Base-by-base conservation (phyloP, 2,888 invertebrate genomes). In the Troides aeacus region DNA sequence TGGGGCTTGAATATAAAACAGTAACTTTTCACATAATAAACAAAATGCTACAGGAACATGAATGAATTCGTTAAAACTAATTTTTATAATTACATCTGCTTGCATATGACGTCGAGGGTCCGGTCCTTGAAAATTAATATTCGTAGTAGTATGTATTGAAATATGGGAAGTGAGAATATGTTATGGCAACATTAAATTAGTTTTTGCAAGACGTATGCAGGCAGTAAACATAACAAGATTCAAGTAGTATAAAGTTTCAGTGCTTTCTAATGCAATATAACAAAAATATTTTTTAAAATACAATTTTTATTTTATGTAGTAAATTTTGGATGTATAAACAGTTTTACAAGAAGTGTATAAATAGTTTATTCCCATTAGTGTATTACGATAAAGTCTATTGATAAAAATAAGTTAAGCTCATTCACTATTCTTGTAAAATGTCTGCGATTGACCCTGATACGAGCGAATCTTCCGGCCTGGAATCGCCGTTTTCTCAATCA, bases 371-470 rank as follows among this genome's bases (percentile, higher is more conserved):
- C 2, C 12, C 10, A 15, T 50, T 10, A 59, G 1, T 57, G 21
- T 57, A 1, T 21, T 21, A 39, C 39, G 39, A 7, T 39, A 39
- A 39, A 10, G 39, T 39, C 39, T 39, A 10, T 8, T 39, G 39
- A 39, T 1, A 39, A 39, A 8, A 57, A 57, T 57, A 57, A 10
- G 4, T 59, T 17, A 23, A 59, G 23, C 24, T 18, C 24, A 30
- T 12, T 58, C 5, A 23, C n/a, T 58, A 58, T 58, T 21, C 3
- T 60, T 18, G 1, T 6, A 76, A 72, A 70, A 79, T 79, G 78
- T 76, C 84, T 36, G 75, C 83, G 61, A 87, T 88, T 79, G 89
- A 90, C 60, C 83, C 83, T 62, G 89, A 90, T 72, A 80, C 82
- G 72, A 88, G 88, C 72, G 88, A 88, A 68, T 79, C 83, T 56